phyloP scores from a whole-genome alignment of 2,797 vertebrate genomes.

The Pantherophis alleghaniensis region DNA sequence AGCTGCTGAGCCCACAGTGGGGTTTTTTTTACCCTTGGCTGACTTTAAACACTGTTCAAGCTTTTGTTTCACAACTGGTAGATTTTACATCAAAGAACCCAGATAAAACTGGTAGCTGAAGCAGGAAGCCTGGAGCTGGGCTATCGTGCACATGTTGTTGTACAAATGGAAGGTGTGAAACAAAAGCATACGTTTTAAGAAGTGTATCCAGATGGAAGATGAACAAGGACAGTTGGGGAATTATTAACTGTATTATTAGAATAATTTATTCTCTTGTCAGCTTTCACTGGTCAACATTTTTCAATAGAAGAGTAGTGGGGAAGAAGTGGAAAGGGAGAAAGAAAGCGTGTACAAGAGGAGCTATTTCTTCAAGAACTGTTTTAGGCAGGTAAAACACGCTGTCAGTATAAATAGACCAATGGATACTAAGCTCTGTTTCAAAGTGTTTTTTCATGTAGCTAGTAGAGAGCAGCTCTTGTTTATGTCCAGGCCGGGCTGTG shows the following conservation, averaged over 20 bases:
- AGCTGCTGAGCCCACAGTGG: not conserved
- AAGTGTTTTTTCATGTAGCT: not conserved
- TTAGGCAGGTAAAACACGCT: conserved; percentile 24
- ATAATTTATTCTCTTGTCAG: not conserved
- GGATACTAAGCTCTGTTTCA: conserved; percentile 45
- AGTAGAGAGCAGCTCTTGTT: not conserved
- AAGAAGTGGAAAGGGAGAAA: not conserved
- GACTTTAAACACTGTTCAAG: conserved; percentile 30
- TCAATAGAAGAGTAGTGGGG: not conserved
- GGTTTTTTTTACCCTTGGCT: conserved; percentile 35
- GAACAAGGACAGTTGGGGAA: not conserved
- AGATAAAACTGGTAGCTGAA: conserved; percentile 55
- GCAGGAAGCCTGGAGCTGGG: conserved; percentile 51
- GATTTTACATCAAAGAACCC: conserved; percentile 42
- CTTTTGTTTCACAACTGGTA: conserved; percentile 35
- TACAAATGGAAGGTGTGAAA: not conserved
- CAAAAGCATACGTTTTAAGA: not conserved
- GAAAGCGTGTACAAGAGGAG: not conserved
- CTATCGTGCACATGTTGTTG: conserved; percentile 24
- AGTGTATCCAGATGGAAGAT: conserved; percentile 26
- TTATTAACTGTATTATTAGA: not conserved
- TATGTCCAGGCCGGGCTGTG: not conserved
- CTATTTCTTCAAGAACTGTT: conserved; percentile 5
- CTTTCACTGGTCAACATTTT: not conserved
- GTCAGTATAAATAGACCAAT: conserved; percentile 37